Conservation (phyloP, 2,113 vertebrate genomes). For the Azemiops feae region DNA sequence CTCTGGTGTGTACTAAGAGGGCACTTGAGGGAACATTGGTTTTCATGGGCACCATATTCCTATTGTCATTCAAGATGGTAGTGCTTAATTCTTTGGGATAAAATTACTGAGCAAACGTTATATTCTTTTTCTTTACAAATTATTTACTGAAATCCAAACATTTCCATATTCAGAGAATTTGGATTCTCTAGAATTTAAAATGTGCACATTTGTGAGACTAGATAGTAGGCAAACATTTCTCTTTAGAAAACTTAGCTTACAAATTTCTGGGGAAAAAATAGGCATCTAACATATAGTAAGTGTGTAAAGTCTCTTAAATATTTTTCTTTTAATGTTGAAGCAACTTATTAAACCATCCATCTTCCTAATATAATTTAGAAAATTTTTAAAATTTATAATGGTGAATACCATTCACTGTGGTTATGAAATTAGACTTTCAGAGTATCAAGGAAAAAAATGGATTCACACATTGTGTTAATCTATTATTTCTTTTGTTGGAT, state of each 20-base stretch:
- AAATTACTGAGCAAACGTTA: background rate
- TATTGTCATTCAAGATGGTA: background rate
- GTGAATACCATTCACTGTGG: background rate
- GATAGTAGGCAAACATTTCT: background rate
- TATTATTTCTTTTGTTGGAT: background rate
- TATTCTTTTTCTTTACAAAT: background rate
- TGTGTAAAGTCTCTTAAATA: background rate
- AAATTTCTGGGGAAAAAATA: background rate
- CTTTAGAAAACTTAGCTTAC: background rate
- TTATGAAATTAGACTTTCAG: background rate
- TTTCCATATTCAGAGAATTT: background rate
- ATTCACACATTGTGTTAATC: background rate
- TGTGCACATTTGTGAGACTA: background rate
- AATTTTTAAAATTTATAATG: background rate
- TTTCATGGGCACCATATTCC: background rate
- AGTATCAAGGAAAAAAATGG: background rate
- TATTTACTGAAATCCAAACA: background rate
- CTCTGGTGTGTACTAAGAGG: background rate
- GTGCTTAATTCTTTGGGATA: background rate
- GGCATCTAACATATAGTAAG: background rate
- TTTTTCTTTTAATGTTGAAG: background rate
- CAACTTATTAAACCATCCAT: background rate
- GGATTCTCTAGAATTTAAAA: background rate
- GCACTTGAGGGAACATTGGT: background rate
- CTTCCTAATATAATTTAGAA: background rate